Evolutionary conservation across 2,113 vertebrate species (phyloP), one percentile per base, ranked within the genome.

Genomic region (Coptodon rendalli): DNA sequence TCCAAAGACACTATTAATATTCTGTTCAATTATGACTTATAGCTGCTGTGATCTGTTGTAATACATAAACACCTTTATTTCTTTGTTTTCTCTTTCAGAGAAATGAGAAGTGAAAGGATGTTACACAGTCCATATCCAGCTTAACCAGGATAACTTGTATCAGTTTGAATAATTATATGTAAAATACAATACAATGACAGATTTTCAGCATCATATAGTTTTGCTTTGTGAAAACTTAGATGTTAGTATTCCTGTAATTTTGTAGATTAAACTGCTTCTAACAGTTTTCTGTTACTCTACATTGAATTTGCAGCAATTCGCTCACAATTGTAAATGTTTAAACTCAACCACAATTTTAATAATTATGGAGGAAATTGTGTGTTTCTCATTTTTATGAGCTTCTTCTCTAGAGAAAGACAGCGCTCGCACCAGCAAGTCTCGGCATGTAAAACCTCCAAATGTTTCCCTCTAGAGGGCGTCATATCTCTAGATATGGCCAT

Each of bases 391-490:
- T 82, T 53, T 14, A 87, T 81, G 48, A 50, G 66, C 17, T 54
- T 40, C 31, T 80, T 10, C 9, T 85, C 34, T 17, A 14, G 7
- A 27, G 14, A 45, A 12, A 68, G 9, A 17, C 54, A 45, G 3
- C 9, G 3, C 29, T 57, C 71, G 29, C 6, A 0, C 2, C 29
- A 59, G 54, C 22, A 45, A 12, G 5, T n/a, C 13, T 48, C n/a
- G 2, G 57, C 29, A 31, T 76, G 9, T 48, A 78, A 76, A 68
- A 9, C 1, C n/a, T 43, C 14, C 22, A 4, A 31, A 6, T 8
- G 6, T 19, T 38, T 19, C 8, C 87, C 93, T 85, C 78, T 88
- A 94, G 94, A 92, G 92, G 94, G 91, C n/a, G 86, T 56, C 84
- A 52, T n/a, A 84, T 59, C 16, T 85, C 79, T 43, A 91, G 88